These are phyloP conservation scores for Nasonia oneida DNA, from an alignment of 2,888 invertebrate species.

Conservation along the genomic window DNA sequence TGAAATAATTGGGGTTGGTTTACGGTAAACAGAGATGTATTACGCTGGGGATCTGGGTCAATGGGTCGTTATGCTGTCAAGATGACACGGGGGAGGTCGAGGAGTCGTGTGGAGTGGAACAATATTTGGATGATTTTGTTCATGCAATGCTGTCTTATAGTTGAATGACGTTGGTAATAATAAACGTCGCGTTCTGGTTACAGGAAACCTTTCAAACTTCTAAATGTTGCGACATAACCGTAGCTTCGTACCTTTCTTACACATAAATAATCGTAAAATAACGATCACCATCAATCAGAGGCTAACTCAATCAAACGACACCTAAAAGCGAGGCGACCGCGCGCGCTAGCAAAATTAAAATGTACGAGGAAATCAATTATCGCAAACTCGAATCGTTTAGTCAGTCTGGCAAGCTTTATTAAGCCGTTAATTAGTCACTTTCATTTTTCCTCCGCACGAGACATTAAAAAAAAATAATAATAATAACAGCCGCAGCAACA, in stretches of 20 bases:
- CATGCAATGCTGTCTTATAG: background rate
- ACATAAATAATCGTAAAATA: constrained; percentile 22
- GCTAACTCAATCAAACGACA: constrained; percentile 26
- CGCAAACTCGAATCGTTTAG: constrained; percentile 1
- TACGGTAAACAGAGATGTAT: background rate
- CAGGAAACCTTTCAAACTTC: too few relatives aligned
- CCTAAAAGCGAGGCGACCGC: background rate
- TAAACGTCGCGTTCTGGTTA: background rate
- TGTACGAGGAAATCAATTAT: constrained; percentile 18
- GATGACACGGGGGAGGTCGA: background rate
- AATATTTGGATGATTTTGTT: background rate
- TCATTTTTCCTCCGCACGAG: constrained; percentile 11
- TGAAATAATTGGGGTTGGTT: background rate
- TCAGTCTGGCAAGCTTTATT: constrained; percentile 12
- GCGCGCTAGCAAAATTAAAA: background rate
- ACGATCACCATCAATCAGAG: background rate
- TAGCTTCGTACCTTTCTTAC: background rate
- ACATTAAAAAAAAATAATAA: background rate
- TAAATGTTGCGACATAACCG: background rate
- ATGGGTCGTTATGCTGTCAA: background rate
- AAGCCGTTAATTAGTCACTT: constrained; percentile 37
- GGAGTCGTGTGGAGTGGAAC: background rate
- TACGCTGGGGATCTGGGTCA: background rate
- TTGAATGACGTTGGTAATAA: background rate
- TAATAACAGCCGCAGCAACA: background rate